Evolutionary conservation across 1,140 invertebrate species (phyloP), one percentile per base, ranked within the genome.

Genomic region (Lanistes nyassanus): DNA sequence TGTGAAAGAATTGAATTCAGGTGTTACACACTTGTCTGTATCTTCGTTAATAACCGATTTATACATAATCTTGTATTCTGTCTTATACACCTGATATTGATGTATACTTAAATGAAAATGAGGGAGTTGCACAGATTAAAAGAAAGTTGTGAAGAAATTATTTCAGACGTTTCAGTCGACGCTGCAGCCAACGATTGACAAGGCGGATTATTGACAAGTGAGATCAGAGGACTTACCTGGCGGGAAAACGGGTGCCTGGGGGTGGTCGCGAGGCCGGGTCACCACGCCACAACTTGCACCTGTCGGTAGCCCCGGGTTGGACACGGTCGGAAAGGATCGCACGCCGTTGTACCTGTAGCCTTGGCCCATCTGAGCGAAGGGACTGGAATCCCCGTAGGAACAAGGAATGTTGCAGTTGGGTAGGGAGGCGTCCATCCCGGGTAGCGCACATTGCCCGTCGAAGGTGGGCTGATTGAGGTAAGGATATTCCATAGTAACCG

Each of bases 351-450:
- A 86, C 23, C 85, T 79, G 78, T 86, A 86, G 71, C 80, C 80
- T 67, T 85, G 83, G 69, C 93, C 94, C 93, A 96, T 95, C 90
- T 96, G 95, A 62, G 94, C 94, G 88, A 95, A 96, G 19, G 94
- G 94, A 36, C 94, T 93, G 78, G 95, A 91, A 88, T 96, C 95
- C 34, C 94, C 94, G 89, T 95, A 96, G 13, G 94, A 93, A 86
- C 94, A 94, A 51, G 93, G 93, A 90, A 94, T 93, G 60, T 87
- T 88, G 68, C 88, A 89, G 82, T 92, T 92, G 9, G 89, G 88
- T 42, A 93, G 84, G 70, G 91, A 91, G 16, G 91, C 90, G 76
- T 92, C 92, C 89, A 93, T 93, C 75, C 91, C 91, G 47, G 93
- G 89, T 73, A 94, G 90, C 26, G 79, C 80, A 74, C 84, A 86